Percentiles rank a stretch among this genome's conserved stretches.
phyloP scores from a whole-genome alignment of 2,797 vertebrate genomes.

The Squalus acanthias region DNA sequence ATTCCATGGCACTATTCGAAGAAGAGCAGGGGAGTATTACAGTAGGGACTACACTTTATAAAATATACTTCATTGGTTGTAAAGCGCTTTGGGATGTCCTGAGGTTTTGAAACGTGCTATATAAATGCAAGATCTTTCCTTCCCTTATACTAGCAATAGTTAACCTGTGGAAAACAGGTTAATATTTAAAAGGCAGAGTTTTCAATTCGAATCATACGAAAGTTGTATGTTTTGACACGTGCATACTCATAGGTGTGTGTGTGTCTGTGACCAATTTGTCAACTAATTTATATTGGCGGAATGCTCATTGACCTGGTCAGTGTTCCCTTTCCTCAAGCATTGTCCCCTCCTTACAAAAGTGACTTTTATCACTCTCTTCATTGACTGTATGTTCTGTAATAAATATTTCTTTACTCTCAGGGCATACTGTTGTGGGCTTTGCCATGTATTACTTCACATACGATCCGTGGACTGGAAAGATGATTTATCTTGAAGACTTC shows the following conservation, averaged over 20 bases:
- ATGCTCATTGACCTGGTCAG: not conserved
- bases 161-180: not conserved
- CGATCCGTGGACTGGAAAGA: conserved; percentile 66
- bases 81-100: not conserved
- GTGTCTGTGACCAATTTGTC: not conserved
- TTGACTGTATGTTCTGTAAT: not conserved
- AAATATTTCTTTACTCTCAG: conserved; percentile 44
- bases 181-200: not conserved
- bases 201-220: not conserved
- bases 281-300: not conserved
- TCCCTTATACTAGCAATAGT: not conserved
- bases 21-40: not conserved
- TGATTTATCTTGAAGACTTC: conserved; percentile 72
- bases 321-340: not conserved
- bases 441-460: conserved; percentile 72
- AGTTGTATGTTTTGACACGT: not conserved
- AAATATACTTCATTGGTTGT: not conserved
- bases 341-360: not conserved
- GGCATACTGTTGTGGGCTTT: conserved; percentile 57
- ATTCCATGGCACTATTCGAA: not conserved
- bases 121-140: not conserved
- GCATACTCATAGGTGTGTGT: not conserved
- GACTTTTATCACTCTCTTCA: not conserved
- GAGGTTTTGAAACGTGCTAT: not conserved
- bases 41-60: not conserved